phyloP scores from a whole-genome alignment of 2,113 vertebrate genomes.

The Psephotus haematonotus region DNA sequence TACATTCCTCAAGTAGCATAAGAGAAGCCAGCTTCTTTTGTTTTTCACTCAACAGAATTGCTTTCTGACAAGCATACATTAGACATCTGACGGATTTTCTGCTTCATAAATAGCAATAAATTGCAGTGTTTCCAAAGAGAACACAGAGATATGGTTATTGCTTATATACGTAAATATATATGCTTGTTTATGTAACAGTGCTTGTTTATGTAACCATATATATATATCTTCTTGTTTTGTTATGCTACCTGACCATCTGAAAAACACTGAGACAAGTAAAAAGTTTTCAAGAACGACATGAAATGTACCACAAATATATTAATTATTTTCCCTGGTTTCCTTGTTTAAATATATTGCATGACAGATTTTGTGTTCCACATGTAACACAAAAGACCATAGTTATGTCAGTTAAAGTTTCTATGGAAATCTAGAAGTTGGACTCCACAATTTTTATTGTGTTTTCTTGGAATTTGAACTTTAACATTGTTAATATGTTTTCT shows the following conservation, averaged over 20 bases:
- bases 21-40: not conserved
- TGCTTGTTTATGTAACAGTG: not conserved
- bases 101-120: not conserved
- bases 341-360: not conserved
- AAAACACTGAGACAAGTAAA: not conserved
- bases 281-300: not conserved
- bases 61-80: not conserved
- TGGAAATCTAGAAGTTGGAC: not conserved
- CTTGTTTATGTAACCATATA: not conserved
- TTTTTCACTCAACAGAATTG: not conserved
- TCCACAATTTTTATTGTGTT: not conserved
- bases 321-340: not conserved
- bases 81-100: not conserved
- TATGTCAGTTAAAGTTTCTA: not conserved
- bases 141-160: not conserved
- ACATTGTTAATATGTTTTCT: not conserved
- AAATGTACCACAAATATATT: not conserved
- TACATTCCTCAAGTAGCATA: accelerated
- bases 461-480: not conserved
- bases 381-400: not conserved
- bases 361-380: not conserved
- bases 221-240: not conserved
- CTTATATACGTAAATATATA: not conserved
- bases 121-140: not conserved
- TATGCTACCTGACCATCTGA: not conserved